These are phyloP conservation scores for Notothenia coriiceps DNA, from an alignment of 2,113 vertebrate species.

Conservation along the genomic window DNA sequence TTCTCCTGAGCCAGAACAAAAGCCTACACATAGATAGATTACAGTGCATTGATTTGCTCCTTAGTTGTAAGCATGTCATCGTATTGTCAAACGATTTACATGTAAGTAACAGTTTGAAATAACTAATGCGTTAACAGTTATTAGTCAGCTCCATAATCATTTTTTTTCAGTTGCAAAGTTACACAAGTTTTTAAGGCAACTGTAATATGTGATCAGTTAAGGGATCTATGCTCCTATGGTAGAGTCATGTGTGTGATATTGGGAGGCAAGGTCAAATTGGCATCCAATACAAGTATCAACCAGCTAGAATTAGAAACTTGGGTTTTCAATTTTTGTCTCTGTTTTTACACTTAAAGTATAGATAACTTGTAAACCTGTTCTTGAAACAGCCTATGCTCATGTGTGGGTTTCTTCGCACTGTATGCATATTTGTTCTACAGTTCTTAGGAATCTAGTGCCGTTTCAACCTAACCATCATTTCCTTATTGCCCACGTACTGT, in stretches of 20 bases:
- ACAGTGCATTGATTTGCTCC: constrained; percentile 27
- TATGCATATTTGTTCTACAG: constrained; percentile 3
- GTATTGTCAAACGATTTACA: constrained; percentile 2
- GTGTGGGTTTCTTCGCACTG: background rate
- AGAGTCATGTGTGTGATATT: background rate
- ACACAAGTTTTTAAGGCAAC: background rate
- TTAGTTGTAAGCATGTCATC: background rate
- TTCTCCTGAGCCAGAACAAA: constrained; percentile 57
- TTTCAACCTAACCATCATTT: background rate
- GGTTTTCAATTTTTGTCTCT: too few species aligned
- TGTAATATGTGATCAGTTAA: background rate
- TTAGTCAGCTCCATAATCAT: background rate
- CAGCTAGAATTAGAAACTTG: background rate
- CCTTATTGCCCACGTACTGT: too few species aligned
- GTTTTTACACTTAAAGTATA: background rate
- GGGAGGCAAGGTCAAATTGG: background rate
- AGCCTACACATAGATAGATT: constrained; percentile 41
- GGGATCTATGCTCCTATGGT: background rate
- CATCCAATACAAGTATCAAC: background rate
- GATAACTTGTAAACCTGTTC: background rate
- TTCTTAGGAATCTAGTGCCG: background rate
- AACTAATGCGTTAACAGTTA: background rate
- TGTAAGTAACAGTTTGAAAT: background rate
- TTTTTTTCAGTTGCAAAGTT: background rate
- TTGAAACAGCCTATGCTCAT: background rate